Percentiles rank a stretch among this genome's conserved stretches.
phyloP scores from a whole-genome alignment of 2,888 invertebrate species.

The Eudemis profundana region DNA sequence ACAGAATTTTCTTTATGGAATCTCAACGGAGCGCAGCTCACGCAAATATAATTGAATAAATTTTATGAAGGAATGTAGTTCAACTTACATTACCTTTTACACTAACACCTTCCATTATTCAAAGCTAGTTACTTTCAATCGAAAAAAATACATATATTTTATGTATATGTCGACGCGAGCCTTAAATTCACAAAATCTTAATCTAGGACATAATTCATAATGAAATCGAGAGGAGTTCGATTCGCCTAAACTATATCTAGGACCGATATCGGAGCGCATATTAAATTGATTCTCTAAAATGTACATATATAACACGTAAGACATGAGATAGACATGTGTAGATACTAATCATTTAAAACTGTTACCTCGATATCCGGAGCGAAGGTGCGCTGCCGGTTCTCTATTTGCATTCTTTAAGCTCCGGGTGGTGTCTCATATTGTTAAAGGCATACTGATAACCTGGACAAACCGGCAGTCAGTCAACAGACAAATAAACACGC shows the following conservation, averaged over 20 bases:
- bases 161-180: slow-evolving; percentile 53
- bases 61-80: slow-evolving; percentile 72
- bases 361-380: slow-evolving; percentile 80
- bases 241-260: slow-evolving; percentile 37
- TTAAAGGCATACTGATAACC: slow-evolving; percentile 79
- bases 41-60: slow-evolving; percentile 66
- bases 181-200: slow-evolving; percentile 52
- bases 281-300: slow-evolving; percentile 32
- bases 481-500: slow-evolving; percentile 57
- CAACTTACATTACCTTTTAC: slow-evolving; percentile 73
- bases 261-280: slow-evolving; percentile 36
- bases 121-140: slow-evolving; percentile 61
- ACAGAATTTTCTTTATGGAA: slow-evolving; percentile 13
- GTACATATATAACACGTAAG: slow-evolving; percentile 45
- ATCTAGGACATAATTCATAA: slow-evolving; percentile 52
- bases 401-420: slow-evolving; percentile 65
- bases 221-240: slow-evolving; percentile 41
- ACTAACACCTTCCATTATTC: slow-evolving; percentile 66
- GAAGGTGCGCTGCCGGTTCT: slow-evolving; percentile 63
- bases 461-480: slow-evolving; percentile 80
- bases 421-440: slow-evolving; percentile 70
- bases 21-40: slow-evolving; percentile 46
- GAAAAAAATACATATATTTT: slow-evolving; percentile 63
- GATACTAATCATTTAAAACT: slow-evolving; percentile 67
- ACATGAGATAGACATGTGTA: slow-evolving; percentile 36